Evolutionary conservation across 2,888 invertebrate genomes (phyloP).

Genomic region (Pinctada fucata): DNA sequence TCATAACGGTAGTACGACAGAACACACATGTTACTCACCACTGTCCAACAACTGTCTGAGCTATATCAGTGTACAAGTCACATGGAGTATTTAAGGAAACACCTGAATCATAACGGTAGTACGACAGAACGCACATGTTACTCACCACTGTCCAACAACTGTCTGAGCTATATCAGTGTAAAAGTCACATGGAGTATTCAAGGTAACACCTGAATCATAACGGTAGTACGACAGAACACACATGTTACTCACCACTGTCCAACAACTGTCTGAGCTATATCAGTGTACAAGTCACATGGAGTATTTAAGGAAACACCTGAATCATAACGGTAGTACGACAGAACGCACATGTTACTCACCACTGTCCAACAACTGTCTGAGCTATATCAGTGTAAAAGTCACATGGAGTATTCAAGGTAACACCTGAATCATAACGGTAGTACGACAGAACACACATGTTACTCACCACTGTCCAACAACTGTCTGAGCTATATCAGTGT

Average conservation of each 20-base stretch:
- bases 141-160: conserved; percentile 9
- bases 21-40: no score
- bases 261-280: not conserved
- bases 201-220: conserved; percentile 17
- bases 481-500: conserved; percentile 14
- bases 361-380: not conserved
- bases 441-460: conserved; percentile 63
- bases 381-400: conserved; percentile 34
- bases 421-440: conserved; percentile 46
- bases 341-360: conserved; percentile 56
- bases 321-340: conserved; percentile 56
- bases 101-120: conserved; percentile 50
- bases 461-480: conserved; percentile 9
- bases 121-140: conserved; percentile 52
- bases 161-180: conserved; percentile 23
- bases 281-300: conserved; percentile 38
- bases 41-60: no score
- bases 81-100: no score
- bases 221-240: conserved; percentile 64
- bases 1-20: conserved; percentile 49
- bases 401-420: conserved; percentile 21
- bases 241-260: conserved; percentile 38
- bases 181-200: conserved; percentile 30
- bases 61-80: no score
- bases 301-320: not conserved